Base-by-base conservation (phyloP, 1,140 invertebrate species). In the Calosoma granatense region DNA sequence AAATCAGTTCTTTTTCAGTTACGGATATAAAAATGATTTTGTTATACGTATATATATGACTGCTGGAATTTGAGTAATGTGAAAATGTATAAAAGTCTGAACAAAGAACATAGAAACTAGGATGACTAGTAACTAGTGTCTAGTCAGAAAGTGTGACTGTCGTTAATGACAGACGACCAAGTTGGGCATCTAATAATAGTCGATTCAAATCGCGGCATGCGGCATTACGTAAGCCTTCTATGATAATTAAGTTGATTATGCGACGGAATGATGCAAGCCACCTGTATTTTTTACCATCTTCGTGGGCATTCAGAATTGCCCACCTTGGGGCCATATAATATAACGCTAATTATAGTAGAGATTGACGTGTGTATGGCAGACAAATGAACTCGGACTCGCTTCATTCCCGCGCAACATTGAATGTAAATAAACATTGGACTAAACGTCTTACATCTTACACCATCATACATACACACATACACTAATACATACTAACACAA, bases 221-320 rank as follows among this genome's bases (percentile, higher is more conserved):
- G 41, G 6, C 17, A 17, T 47, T 47, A 47, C 41, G 15, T 47
- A 47, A 47, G 6, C 6, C 41, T 17, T 4, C 9, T 30, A 14
- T 30, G 41, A 47, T 47, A 47, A 47, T 47, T 47, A 47, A 47
- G 26, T 36, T 36, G 26, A 36, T 36, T 36, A 36, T 36, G 41
- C 41, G 41, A 17, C 41, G 6, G 41, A 47, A 17, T 47, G 41
- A 47, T 47, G 41, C 41, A 47, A 47, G 41, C 41, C 41, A 47
- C 41, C 15, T 11, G 41, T 47, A 47, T 47, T 47, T 47, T 47
- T 47, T 47, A 47, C 41, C 41, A 47, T 47, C 26, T 36, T 36
- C 41, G 41, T 47, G 41, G 41, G 41, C 41, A 47, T 47, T 47
- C 41, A 47, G 15, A 17, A 47, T 47, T 47, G 15, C 41, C n/a